Conservation (phyloP, 2,797 vertebrate species). For the Amniataba percoides region DNA sequence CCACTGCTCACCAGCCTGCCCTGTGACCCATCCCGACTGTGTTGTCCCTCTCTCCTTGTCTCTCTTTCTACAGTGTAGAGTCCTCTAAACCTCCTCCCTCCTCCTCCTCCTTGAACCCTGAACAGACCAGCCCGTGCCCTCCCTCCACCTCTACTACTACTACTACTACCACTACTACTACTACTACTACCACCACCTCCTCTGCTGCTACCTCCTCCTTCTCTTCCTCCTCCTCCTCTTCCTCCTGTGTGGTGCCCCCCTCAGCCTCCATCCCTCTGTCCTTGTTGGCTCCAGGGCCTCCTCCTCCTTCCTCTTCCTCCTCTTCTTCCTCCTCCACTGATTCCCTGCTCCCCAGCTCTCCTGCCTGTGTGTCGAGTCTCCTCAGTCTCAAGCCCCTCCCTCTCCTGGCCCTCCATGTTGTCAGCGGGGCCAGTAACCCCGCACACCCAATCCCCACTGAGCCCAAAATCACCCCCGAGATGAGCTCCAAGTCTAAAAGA, state of each 20-base stretch:
- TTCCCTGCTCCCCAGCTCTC: constrained; percentile 93
- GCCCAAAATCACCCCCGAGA: constrained; percentile 87
- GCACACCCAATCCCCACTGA: constrained; percentile 80
- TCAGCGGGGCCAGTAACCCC: constrained; percentile 84
- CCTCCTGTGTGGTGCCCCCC: constrained; percentile 90
- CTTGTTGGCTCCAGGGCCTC: constrained; percentile 89
- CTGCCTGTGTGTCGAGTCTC: constrained; percentile 97
- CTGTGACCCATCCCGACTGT: constrained; percentile 87
- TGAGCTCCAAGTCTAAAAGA: constrained; percentile 92
- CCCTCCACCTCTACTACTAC: constrained; percentile 85
- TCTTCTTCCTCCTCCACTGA: constrained; percentile 91
- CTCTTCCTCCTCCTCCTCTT: constrained; percentile 86
- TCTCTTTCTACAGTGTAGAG: constrained; percentile 97
- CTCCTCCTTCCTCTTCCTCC: constrained; percentile 91
- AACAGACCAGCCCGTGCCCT: constrained; percentile 96
- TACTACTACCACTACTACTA: constrained; percentile 77
- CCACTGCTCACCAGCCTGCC: constrained; percentile 81
- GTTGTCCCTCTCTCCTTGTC: constrained; percentile 87
- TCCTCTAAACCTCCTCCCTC: constrained; percentile 98
- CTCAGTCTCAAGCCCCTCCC: constrained; percentile 98
- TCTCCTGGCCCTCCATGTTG: constrained; percentile 98
- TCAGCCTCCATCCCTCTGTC: constrained; percentile 92
- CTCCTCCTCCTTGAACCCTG: constrained; percentile 93
- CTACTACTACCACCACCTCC: constrained; percentile 81
- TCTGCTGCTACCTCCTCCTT: constrained; percentile 89